Conservation (phyloP, 2,113 vertebrate genomes). For the Zosterops japonicus region DNA sequence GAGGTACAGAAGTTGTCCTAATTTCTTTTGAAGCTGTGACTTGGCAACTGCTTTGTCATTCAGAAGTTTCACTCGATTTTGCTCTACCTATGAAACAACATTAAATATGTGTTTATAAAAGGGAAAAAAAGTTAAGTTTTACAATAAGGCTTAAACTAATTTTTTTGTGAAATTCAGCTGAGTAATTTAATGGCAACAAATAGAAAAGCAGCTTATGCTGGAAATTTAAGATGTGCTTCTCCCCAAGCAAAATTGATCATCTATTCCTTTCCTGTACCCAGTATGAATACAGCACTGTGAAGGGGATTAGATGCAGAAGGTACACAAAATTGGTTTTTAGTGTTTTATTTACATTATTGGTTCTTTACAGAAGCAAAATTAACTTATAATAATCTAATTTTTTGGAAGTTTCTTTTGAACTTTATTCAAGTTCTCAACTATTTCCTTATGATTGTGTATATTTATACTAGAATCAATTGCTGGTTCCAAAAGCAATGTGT, state of each 20-base stretch:
- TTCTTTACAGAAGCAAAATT: neutral
- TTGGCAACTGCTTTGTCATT: slow-evolving; percentile 94
- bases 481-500: neutral
- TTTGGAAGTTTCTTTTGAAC: neutral
- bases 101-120: neutral
- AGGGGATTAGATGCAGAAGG: neutral
- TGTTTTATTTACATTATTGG: neutral
- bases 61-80: slow-evolving; percentile 91
- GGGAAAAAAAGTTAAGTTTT: neutral
- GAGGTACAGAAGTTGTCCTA: slow-evolving; percentile 95
- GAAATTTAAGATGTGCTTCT: neutral
- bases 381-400: neutral
- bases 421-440: neutral
- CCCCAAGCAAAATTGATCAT: neutral
- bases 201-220: neutral
- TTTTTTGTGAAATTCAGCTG: neutral
- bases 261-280: neutral
- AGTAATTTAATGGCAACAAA: neutral
- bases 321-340: neutral
- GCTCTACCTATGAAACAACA: slow-evolving; percentile 84
- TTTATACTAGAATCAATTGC: neutral
- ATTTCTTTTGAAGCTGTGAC: slow-evolving; percentile 96
- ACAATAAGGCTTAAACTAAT: neutral
- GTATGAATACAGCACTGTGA: neutral
- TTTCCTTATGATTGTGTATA: neutral